A percentile compares a stretch with the other conserved stretches of the same genome.
Evolutionary conservation across 2,888 invertebrate species (phyloP).

Genomic region (Melitaea athalia): DNA sequence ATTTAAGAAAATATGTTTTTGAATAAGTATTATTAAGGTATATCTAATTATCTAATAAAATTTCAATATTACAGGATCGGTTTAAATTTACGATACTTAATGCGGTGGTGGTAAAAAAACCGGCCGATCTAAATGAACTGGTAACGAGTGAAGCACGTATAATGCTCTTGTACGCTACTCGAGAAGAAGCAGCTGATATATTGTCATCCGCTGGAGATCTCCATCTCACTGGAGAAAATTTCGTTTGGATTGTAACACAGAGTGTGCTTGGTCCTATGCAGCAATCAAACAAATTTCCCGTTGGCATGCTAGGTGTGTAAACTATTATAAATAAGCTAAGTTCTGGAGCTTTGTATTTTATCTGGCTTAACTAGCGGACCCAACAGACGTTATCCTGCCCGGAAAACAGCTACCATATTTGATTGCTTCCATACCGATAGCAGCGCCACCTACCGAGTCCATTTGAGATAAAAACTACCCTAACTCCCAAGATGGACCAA

Average conservation of each 20-base stretch:
- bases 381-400: too few species aligned
- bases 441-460: too few species aligned
- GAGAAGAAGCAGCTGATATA: constrained; percentile 93
- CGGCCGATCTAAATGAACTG: constrained; percentile 89
- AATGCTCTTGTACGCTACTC: constrained; percentile 94
- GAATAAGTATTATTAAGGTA: too few species aligned
- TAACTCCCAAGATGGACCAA: too few species aligned
- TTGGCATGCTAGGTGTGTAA: constrained; percentile 93
- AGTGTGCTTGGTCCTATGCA: constrained; percentile 93
- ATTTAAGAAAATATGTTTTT: background rate
- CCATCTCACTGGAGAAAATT: constrained; percentile 94
- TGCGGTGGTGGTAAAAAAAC: constrained; percentile 89
- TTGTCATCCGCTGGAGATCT: constrained; percentile 88
- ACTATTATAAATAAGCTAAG: background rate
- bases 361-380: too few species aligned
- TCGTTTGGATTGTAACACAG: constrained; percentile 98
- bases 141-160: constrained; percentile 95
- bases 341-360: background rate
- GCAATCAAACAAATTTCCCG: constrained; percentile 87
- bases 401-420: too few species aligned
- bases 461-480: too few species aligned
- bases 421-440: too few species aligned
- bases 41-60: background rate
- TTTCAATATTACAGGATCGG: constrained; percentile 62
- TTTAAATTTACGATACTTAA: constrained; percentile 91